phyloP scores from a whole-genome alignment of 2,888 invertebrate genomes.

The Agrochola litura region DNA sequence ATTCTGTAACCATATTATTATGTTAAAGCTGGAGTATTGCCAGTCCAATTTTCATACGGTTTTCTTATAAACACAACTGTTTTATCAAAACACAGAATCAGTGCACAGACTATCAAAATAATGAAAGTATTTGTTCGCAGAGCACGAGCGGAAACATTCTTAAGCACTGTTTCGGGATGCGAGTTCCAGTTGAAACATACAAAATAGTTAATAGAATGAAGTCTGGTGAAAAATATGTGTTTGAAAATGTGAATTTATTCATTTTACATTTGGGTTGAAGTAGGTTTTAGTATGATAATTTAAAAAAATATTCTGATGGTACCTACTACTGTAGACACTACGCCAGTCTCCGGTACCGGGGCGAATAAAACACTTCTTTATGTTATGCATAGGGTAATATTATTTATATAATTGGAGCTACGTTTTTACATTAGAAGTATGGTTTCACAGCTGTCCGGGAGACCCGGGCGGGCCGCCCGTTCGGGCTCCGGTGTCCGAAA shows the following conservation, averaged over 20 bases:
- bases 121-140: conserved; percentile 52
- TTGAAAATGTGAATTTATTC: conserved; percentile 20
- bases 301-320: no score
- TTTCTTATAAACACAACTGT: conserved; percentile 41
- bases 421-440: no score
- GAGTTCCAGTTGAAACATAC: conserved; percentile 10
- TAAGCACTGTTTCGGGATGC: conserved; percentile 25
- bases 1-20: neutral
- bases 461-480: no score
- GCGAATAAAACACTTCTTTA: no score
- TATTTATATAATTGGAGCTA: no score
- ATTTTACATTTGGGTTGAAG: neutral
- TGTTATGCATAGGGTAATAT: no score
- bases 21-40: conserved; percentile 52
- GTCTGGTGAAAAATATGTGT: neutral
- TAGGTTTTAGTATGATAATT: neutral
- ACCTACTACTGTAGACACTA: no score
- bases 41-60: conserved; percentile 54
- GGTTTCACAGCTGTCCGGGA: no score
- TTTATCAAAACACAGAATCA: conserved; percentile 55
- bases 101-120: conserved; percentile 41
- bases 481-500: no score
- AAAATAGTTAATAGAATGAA: conserved; percentile 40
- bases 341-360: no score
- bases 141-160: conserved; percentile 37